Evolutionary conservation across 1,140 invertebrate genomes (phyloP), one percentile per base, ranked within the genome.

Genomic region (Drosophila miranda): DNA sequence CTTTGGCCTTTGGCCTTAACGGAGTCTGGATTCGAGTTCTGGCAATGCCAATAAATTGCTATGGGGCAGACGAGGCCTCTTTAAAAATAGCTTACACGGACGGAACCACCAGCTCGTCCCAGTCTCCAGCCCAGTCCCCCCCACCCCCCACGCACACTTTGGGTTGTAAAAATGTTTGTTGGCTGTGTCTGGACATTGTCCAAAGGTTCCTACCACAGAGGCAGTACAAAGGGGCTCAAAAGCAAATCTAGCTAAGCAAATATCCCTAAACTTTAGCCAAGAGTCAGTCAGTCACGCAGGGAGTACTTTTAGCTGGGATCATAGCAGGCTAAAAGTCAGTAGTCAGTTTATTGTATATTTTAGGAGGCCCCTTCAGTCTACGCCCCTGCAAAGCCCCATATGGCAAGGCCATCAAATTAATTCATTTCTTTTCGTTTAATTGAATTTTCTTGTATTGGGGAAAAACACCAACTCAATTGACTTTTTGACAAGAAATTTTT

Each of bases 391-490:
- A 13, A 4, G 45, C 6, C 16, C 45, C 45, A 48, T 48, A 48
- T 48, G 45, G 16, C 19, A 23, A 21, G 8, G 16, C 45, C 21
- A 48, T 48, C n/a, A 48, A 48, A 48, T 48, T 48, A 48, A 48
- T 48, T 48, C 45, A 48, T 23, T 48, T 48, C 45, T 48, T 21
- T 21, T 13, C 19, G 45, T 21, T 48, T 48, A 48, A 48, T 48
- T 48, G 45, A 23, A 48, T 48, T 48, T 48, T 48, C 45, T 48
- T 48, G 45, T 48, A 48, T 46, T 21, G 19, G 19, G 44, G 19
- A 11, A 13, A 11, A 48, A 6, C 3, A 13, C 19, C 19, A 21
- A 45, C 4, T 11, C 11, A 9, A 11, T 45, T 19, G 9, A 16
- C 3, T 45, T 45, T 45, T 16, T 21, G 11, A 38, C 34, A 13